These are phyloP conservation scores for Blastobasis adustella DNA, from an alignment of 2,888 invertebrate species.

Conservation along the genomic window DNA sequence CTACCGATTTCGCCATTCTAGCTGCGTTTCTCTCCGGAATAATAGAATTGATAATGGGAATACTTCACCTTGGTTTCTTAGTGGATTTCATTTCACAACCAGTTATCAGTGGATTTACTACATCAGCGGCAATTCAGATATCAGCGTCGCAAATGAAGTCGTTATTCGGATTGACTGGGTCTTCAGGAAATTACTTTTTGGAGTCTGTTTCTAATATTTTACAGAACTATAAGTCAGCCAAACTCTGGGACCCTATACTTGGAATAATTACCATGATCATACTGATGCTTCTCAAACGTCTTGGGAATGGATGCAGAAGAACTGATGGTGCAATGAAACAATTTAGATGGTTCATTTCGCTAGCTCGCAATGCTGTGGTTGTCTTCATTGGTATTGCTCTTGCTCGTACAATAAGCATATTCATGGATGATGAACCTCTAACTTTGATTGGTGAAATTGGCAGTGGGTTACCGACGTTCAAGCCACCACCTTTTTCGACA, in stretches of 20 bases:
- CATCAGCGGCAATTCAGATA: conserved; percentile 90
- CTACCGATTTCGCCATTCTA: conserved; percentile 81
- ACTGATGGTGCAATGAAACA: conserved; percentile 60
- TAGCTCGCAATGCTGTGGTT: conserved; percentile 86
- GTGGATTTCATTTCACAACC: conserved; percentile 91
- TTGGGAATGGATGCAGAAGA: conserved; percentile 71
- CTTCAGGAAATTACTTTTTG: conserved; percentile 79
- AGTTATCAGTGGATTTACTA: conserved; percentile 89
- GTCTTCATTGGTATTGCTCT: conserved; percentile 83
- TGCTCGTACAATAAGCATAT: conserved; percentile 60
- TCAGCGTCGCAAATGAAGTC: conserved; percentile 85
- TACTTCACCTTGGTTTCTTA: conserved; percentile 85
- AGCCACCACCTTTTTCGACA: conserved; percentile 80
- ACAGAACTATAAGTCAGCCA: conserved; percentile 72
- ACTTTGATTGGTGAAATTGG: conserved; percentile 78
- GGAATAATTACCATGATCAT: conserved; percentile 78
- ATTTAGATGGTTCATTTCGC: conserved; percentile 77
- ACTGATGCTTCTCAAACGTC: conserved; percentile 77
- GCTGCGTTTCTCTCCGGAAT: conserved; percentile 83
- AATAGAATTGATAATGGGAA: conserved; percentile 80
- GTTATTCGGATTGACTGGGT: conserved; percentile 77
- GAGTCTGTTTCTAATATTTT: conserved; percentile 77
- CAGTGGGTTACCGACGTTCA: conserved; percentile 81
- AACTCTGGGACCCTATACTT: conserved; percentile 78
- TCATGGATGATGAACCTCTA: conserved; percentile 70